A percentile compares a stretch with the other conserved stretches of the same genome.
These are phyloP conservation scores for Podarcis cretensis DNA, from an alignment of 2,113 vertebrate genomes.

Conservation along the genomic window DNA sequence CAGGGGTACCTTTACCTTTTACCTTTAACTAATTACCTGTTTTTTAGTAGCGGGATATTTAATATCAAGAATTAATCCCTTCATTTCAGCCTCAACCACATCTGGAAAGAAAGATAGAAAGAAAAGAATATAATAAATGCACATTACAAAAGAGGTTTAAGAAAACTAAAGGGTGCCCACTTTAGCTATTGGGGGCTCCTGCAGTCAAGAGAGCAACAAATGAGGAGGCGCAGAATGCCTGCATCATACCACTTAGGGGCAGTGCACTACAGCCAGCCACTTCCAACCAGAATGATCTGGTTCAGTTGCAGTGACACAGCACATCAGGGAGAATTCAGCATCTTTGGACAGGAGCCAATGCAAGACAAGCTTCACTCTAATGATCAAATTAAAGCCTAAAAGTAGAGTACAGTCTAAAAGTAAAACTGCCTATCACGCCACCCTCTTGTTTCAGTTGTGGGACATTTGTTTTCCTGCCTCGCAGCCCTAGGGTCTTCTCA, in stretches of 20 bases:
- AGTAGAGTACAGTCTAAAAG: background rate
- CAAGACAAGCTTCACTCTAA: background rate
- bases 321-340: background rate
- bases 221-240: background rate
- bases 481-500: background rate
- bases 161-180: background rate
- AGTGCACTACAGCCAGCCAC: background rate
- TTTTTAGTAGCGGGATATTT: constrained; percentile 95
- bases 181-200: background rate
- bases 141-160: background rate
- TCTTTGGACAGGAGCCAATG: too few species aligned
- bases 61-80: constrained; percentile 90
- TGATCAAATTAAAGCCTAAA: background rate
- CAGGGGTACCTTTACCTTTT: too few species aligned
- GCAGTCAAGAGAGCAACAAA: background rate
- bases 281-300: background rate
- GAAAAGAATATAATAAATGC: background rate
- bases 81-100: constrained; percentile 87
- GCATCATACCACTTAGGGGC: background rate
- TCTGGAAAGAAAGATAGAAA: constrained; percentile 74
- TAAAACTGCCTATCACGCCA: background rate
- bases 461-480: background rate
- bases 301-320: background rate
- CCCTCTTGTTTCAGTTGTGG: background rate
- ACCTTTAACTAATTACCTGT: constrained; percentile 84